Percentiles rank a stretch among this genome's conserved stretches.
These are phyloP conservation scores for Ceramica pisi DNA, from an alignment of 2,888 invertebrate genomes.

Conservation along the genomic window DNA sequence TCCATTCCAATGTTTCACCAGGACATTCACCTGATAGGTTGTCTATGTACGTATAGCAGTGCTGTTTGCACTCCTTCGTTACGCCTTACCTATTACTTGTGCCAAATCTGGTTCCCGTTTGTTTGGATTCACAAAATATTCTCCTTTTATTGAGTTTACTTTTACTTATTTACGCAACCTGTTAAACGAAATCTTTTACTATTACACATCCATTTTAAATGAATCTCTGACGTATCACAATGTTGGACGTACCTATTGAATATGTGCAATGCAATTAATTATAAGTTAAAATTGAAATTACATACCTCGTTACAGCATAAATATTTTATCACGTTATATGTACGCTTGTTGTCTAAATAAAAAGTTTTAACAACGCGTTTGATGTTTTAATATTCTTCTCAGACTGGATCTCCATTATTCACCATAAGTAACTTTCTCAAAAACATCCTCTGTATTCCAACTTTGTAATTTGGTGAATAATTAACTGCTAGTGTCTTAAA, in stretches of 20 bases:
- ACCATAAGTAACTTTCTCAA: no score
- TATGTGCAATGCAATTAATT: constrained; percentile 49
- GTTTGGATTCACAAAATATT: constrained; percentile 3
- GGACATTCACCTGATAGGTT: neutral
- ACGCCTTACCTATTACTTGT: neutral
- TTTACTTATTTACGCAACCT: neutral
- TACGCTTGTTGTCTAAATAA: constrained; percentile 71
- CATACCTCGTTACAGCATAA: constrained; percentile 60
- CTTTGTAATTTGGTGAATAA: no score
- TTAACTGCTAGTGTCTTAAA: no score
- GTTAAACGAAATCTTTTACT: constrained; percentile 7
- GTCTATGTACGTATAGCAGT: neutral
- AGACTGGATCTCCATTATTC: neutral
- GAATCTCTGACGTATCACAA: constrained; percentile 10
- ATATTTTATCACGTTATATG: constrained; percentile 67
- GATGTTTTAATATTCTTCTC: constrained; percentile 1
- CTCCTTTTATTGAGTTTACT: neutral
- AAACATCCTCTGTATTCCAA: no score
- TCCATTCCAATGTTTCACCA: neutral
- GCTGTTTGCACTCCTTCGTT: neutral
- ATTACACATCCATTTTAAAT: constrained; percentile 28
- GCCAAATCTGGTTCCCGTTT: constrained; percentile 21
- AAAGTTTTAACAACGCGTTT: constrained; percentile 51
- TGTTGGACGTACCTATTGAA: constrained; percentile 11
- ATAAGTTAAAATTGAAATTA: constrained; percentile 54